phyloP scores from a whole-genome alignment of 2,888 invertebrate genomes.

The Scelioninae gen. 1 region DNA sequence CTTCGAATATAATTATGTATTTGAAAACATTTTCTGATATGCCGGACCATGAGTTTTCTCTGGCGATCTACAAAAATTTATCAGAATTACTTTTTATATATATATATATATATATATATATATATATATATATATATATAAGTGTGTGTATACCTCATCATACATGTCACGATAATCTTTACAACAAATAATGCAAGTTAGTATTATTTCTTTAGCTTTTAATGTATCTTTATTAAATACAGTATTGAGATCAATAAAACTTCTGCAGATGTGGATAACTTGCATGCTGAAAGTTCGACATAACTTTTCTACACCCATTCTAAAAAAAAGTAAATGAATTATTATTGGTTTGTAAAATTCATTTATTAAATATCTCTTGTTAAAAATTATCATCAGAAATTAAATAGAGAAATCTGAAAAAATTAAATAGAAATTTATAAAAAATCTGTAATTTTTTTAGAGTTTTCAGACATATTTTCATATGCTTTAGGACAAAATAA shows the following conservation, averaged over 20 bases:
- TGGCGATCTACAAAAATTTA: conserved; percentile 54
- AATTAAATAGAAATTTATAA: too few relatives aligned
- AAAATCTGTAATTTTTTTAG: too few relatives aligned
- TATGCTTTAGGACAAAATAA: too few relatives aligned
- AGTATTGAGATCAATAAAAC: conserved; percentile 84
- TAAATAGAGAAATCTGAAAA: too few relatives aligned
- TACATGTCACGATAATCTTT: conserved; percentile 85
- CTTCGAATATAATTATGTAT: conserved; percentile 86
- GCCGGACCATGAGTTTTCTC: conserved; percentile 84
- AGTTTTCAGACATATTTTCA: too few relatives aligned
- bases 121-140: too few relatives aligned
- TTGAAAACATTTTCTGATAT: conserved; percentile 85
- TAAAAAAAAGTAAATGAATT: conserved; percentile 11
- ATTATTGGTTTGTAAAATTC: neutral
- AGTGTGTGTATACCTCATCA: conserved; percentile 77
- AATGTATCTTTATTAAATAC: conserved; percentile 85
- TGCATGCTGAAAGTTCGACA: conserved; percentile 85
- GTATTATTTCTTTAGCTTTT: conserved; percentile 84
- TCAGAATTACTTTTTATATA: neutral
- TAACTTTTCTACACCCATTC: conserved; percentile 81
- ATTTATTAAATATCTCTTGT: too few relatives aligned
- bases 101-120: too few relatives aligned
- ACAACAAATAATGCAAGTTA: conserved; percentile 85
- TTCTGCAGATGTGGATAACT: conserved; percentile 85
- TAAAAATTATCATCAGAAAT: too few relatives aligned